phyloP scores from a whole-genome alignment of 2,888 invertebrate genomes.

The Sarcophaga carnaria region DNA sequence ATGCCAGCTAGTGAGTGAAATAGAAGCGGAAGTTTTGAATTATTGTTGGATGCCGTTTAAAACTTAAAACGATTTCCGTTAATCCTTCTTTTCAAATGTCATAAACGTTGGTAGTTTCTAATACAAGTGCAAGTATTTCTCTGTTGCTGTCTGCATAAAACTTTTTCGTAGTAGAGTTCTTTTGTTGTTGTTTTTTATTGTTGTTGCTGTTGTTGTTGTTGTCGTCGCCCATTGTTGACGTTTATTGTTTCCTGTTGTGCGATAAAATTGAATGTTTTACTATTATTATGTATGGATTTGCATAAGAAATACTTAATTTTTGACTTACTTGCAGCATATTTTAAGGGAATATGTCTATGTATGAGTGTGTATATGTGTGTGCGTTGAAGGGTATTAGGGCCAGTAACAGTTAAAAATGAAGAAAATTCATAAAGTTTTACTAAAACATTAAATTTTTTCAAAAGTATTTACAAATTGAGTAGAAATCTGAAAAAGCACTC shows the following conservation, averaged over 20 bases:
- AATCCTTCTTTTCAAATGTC: constrained; percentile 58
- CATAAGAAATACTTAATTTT: constrained; percentile 55
- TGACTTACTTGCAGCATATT: constrained; percentile 24
- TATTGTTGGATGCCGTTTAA: constrained; percentile 63
- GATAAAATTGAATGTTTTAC: constrained; percentile 62
- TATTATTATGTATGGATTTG: constrained; percentile 59
- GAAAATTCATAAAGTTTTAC: too few species aligned
- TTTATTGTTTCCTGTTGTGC: constrained; percentile 69
- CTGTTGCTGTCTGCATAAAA: constrained; percentile 9
- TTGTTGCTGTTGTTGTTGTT: constrained; percentile 4
- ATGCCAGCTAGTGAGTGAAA: background rate
- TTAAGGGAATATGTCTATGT: background rate
- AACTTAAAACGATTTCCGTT: constrained; percentile 66
- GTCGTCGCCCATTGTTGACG: constrained; percentile 49
- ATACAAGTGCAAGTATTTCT: constrained; percentile 20
- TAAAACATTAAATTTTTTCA: too few species aligned
- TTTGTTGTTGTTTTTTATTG: background rate
- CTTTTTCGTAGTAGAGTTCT: background rate
- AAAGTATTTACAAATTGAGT: too few species aligned
- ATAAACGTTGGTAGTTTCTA: constrained; percentile 26
- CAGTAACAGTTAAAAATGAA: too few species aligned
- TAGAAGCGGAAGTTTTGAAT: constrained; percentile 62
- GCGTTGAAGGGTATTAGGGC: too few species aligned
- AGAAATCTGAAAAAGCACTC: too few species aligned
- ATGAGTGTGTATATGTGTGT: too few species aligned